phyloP scores from a whole-genome alignment of 2,113 vertebrate genomes.

The Gasterosteus aculeatus region DNA sequence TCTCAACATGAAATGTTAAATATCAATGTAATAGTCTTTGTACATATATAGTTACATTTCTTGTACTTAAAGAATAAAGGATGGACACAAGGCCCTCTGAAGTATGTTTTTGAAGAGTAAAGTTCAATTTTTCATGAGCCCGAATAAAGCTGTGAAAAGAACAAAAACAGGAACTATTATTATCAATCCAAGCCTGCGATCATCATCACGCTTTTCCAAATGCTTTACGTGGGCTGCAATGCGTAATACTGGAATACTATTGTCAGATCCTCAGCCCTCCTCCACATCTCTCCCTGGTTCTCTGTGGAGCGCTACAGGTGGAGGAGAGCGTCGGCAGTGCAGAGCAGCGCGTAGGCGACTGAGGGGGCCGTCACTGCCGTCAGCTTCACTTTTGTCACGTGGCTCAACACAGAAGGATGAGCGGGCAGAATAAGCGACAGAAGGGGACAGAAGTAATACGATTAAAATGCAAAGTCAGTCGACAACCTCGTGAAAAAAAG shows the following conservation, averaged over 20 bases:
- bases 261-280: constrained; percentile 43
- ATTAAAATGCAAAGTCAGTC: constrained; percentile 5
- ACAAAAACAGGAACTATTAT: background rate
- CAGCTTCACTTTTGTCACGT: constrained; percentile 52
- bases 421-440: constrained; percentile 42
- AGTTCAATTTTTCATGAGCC: background rate
- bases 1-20: background rate
- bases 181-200: constrained; percentile 5
- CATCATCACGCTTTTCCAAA: background rate
- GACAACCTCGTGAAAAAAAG: constrained; percentile 8
- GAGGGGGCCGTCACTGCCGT: constrained; percentile 53
- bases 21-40: background rate
- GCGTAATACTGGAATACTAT: constrained; percentile 18
- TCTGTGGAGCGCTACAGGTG: constrained; percentile 49
- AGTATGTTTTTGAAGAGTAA: too few relatives aligned
- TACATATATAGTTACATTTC: background rate
- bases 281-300: constrained; percentile 27
- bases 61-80: background rate
- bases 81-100: background rate
- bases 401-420: constrained; percentile 44
- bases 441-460: background rate
- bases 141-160: constrained; percentile 1
- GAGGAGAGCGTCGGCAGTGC: constrained; percentile 46
- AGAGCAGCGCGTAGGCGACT: constrained; percentile 52
- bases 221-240: constrained; percentile 10